A percentile compares a stretch with the other conserved stretches of the same genome.
phyloP scores from a whole-genome alignment of 2,113 vertebrate species.

The Salminus brasiliensis region DNA sequence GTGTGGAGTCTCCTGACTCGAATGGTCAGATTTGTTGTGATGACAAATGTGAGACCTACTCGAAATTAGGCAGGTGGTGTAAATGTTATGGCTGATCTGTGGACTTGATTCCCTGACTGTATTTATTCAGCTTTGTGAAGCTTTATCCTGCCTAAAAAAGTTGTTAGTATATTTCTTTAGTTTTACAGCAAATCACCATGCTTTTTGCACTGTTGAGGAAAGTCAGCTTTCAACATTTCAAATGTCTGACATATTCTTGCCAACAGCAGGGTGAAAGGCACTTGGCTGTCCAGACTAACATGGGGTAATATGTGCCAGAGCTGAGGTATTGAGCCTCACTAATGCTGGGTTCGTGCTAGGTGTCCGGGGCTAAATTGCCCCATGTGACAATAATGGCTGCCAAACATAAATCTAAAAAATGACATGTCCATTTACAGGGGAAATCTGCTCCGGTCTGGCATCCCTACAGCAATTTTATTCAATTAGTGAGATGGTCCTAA shows the following conservation, averaged over 20 bases:
- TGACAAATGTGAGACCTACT: too few species aligned
- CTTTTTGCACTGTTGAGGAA: slow-evolving; percentile 3
- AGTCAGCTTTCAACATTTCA: slow-evolving; percentile 17
- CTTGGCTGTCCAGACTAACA: slow-evolving; percentile 6
- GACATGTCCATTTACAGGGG: slow-evolving; percentile 8
- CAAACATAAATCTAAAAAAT: slow-evolving; percentile 26
- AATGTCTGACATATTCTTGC: slow-evolving; percentile 46
- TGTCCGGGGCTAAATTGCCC: slow-evolving; percentile 22
- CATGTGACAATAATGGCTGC: slow-evolving; percentile 30
- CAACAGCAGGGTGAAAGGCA: slow-evolving; percentile 19
- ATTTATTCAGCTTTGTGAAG: background rate
- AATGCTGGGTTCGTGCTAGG: slow-evolving; percentile 19
- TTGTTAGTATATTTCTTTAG: background rate
- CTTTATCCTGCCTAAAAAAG: background rate
- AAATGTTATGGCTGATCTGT: too few species aligned
- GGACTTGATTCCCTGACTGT: too few species aligned
- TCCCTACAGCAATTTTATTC: slow-evolving; percentile 37
- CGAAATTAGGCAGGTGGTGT: too few species aligned
- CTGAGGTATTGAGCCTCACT: slow-evolving; percentile 25
- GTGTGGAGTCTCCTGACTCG: too few species aligned
- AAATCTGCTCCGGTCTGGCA: slow-evolving; percentile 2
- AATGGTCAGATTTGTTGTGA: too few species aligned
- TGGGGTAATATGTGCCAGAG: slow-evolving; percentile 50
- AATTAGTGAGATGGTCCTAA: slow-evolving; percentile 30
- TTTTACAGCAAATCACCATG: background rate